A percentile compares a stretch with the other conserved stretches of the same genome.
Evolutionary conservation across 1,140 invertebrate genomes (phyloP).

Genomic region (Gonatopus flavifemur): DNA sequence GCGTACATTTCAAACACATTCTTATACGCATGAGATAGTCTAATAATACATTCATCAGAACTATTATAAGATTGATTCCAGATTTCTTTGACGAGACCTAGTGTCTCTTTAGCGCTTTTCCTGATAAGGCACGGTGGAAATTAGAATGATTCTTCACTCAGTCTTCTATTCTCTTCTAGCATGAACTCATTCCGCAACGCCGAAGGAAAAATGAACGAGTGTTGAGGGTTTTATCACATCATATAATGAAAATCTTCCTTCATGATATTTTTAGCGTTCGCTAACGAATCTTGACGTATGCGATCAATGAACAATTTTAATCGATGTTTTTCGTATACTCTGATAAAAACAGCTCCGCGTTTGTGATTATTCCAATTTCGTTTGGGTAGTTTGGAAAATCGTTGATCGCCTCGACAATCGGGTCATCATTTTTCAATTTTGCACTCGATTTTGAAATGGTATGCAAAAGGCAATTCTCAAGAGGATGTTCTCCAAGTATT

Average conservation of each 20-base stretch:
- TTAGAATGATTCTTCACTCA: constrained; percentile 49
- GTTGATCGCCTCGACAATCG: constrained; percentile 65
- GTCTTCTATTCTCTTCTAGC: constrained; percentile 31
- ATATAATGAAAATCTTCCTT: constrained; percentile 80
- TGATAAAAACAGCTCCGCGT: constrained; percentile 45
- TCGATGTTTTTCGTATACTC: constrained; percentile 79
- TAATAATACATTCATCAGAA: constrained; percentile 62
- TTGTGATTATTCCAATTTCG: constrained; percentile 58
- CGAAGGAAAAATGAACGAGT: constrained; percentile 44
- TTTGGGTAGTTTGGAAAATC: constrained; percentile 69
- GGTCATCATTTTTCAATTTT: constrained; percentile 68
- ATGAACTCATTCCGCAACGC: too few relatives aligned
- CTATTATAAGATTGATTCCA: constrained; percentile 70
- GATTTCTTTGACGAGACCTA: constrained; percentile 71
- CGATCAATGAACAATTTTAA: constrained; percentile 76
- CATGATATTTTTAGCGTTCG: constrained; percentile 73
- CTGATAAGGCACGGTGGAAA: constrained; percentile 69
- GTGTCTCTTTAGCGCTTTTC: constrained; percentile 63
- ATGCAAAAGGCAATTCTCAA: constrained; percentile 73
- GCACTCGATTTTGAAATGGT: constrained; percentile 75
- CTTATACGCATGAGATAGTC: constrained; percentile 70
- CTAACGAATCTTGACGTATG: constrained; percentile 72
- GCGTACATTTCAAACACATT: constrained; percentile 81
- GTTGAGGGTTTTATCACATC: constrained; percentile 58
- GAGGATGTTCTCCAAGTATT: constrained; percentile 67